Evolutionary conservation across 2,113 vertebrate species (phyloP), one percentile per base, ranked within the genome.

Genomic region (Cyprinodon tularosa): DNA sequence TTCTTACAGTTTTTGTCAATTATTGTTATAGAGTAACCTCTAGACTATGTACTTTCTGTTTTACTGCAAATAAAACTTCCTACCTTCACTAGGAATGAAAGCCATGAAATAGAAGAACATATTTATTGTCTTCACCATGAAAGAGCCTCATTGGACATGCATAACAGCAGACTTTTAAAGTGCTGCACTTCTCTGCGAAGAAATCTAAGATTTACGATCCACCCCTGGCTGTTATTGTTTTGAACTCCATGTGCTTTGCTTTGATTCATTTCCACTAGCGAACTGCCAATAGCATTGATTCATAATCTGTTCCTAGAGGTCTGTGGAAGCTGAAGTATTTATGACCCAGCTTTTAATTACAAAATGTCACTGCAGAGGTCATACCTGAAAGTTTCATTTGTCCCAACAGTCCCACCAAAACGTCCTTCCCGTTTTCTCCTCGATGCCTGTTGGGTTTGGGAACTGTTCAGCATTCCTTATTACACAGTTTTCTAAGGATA

Each of bases 381-480:
- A 66, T 45, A 63, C 36, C 77, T 83, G 76, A 72, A 72, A 40
- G 45, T 82, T 72, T 84, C 76, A 81, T 76, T 74, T 68, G 66
- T 80, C 60, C 36, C 15, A n/a, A 53, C 20, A n/a, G 36, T 14
- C 1, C 53, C 10, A 39, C 65, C 40, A 70, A 67, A 29, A 76
- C 57, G 40, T 78, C 70, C 61, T 45, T 66, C 36, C 39, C 8
- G 11, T 53, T 70, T 65, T 83, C 20, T 2, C 44, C 47, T 73
- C 20, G 75, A 66, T 77, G 57, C 50, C 44, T 83, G 81, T 81
- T 87, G 68, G 48, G 80, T 86, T 80, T 77, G 77, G 86, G 84
- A 78, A 48, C 72, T 73, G 29, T 50, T 74, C 74, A 57, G 61
- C 83, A 83, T 90, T 90, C 87, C 75, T 86, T 68, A 53, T 59